Conservation (phyloP, 2,888 invertebrate species). For the Rugalucina vietnamica region DNA sequence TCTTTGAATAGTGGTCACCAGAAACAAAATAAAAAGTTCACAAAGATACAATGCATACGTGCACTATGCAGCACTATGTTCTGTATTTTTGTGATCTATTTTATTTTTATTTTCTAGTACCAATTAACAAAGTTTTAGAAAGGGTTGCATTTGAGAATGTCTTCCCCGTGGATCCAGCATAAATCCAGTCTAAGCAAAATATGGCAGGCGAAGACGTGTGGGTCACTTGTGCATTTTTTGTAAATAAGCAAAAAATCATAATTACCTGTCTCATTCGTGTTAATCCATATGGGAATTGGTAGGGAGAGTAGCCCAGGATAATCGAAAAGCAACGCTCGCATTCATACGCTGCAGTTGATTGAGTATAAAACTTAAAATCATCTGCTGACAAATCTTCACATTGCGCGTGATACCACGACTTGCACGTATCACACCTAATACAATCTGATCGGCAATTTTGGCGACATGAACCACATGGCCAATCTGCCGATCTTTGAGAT, state of each 20-base stretch:
- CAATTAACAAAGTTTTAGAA: background rate
- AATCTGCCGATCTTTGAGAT: background rate
- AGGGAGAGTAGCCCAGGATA: background rate
- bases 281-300: background rate
- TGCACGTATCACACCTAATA: conserved; percentile 1
- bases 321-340: background rate
- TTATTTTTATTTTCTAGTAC: background rate
- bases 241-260: no score
- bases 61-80: no score
- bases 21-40: background rate
- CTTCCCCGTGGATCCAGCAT: conserved; percentile 21
- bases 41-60: background rate
- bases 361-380: background rate
- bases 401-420: background rate
- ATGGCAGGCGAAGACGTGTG: conserved; percentile 4
- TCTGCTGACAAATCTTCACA: background rate
- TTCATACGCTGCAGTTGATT: background rate
- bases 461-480: background rate
- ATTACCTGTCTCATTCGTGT: background rate
- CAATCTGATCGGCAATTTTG: background rate
- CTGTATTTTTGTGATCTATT: no score
- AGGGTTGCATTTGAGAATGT: conserved; percentile 14
- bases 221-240: background rate
- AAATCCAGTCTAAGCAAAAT: conserved; percentile 21
- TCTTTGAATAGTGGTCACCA: background rate